phyloP scores from a whole-genome alignment of 1,140 invertebrate species.

The Drosophila kanapiae region DNA sequence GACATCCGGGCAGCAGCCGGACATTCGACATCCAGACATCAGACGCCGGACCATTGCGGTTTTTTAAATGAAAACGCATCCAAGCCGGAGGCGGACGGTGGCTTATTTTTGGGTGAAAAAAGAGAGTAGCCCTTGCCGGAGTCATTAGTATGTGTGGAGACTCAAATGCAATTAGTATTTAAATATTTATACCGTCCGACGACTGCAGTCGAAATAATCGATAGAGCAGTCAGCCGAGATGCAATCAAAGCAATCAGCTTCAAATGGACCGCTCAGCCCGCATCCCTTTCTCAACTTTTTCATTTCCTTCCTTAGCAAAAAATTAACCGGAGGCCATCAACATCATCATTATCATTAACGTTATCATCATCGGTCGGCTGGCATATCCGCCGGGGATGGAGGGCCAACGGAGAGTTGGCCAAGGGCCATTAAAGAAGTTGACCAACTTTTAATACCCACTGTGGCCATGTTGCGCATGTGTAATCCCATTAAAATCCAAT shows the following conservation, averaged over 20 bases:
- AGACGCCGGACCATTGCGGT: slow-evolving; percentile 15
- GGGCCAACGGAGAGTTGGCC: slow-evolving; percentile 25
- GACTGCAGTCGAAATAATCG: slow-evolving; percentile 20
- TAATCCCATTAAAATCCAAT: slow-evolving; percentile 85
- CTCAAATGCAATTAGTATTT: slow-evolving; percentile 6
- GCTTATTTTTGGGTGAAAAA: not conserved
- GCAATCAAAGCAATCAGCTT: slow-evolving; percentile 60
- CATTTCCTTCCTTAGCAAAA: not conserved
- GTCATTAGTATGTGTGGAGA: not conserved
- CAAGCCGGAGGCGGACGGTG: not conserved
- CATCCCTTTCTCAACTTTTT: not conserved
- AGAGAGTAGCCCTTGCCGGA: not conserved
- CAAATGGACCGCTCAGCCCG: slow-evolving; percentile 21
- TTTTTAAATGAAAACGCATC: slow-evolving; percentile 39
- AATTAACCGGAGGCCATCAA: slow-evolving; percentile 40
- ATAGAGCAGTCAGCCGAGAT: slow-evolving; percentile 13
- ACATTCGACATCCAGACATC: slow-evolving; percentile 30
- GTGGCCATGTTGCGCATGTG: slow-evolving; percentile 78
- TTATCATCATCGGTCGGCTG: slow-evolving; percentile 39
- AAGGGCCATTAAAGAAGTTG: slow-evolving; percentile 67
- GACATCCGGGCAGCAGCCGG: slow-evolving; percentile 22
- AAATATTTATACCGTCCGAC: not conserved
- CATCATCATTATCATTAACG: slow-evolving; percentile 55
- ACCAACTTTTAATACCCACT: slow-evolving; percentile 77
- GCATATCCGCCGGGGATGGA: slow-evolving; percentile 25